These are phyloP conservation scores for Rallus crepitans DNA, from an alignment of 2,797 vertebrate species.

Conservation along the genomic window DNA sequence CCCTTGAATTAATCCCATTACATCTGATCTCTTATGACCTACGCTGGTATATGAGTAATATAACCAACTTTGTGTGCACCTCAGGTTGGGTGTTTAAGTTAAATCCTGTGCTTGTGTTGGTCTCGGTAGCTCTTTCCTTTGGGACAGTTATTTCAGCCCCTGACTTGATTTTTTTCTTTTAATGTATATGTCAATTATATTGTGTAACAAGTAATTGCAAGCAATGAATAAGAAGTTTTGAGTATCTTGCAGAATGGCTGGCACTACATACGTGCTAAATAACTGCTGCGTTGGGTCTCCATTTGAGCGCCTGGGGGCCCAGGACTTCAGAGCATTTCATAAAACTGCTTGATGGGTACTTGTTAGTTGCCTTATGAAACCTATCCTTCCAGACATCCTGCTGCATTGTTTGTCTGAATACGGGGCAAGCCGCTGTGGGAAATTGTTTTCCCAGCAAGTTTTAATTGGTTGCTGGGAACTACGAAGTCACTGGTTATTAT, in stretches of 20 bases:
- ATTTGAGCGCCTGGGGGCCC: background rate
- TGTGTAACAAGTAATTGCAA: background rate
- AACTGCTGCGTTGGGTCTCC: background rate
- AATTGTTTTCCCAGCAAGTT: constrained; percentile 43
- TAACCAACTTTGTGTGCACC: background rate
- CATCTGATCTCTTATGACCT: background rate
- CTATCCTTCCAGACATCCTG: constrained; percentile 48
- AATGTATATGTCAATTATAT: background rate
- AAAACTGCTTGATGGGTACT: constrained; percentile 28
- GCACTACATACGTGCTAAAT: background rate
- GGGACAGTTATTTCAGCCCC: background rate
- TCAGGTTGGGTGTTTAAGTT: background rate
- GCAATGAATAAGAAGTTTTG: background rate
- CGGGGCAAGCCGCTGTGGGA: background rate
- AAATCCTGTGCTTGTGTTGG: accelerated
- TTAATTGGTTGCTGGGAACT: constrained; percentile 46
- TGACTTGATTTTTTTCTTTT: background rate
- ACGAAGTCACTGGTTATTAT: background rate
- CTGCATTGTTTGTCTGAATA: constrained; percentile 53
- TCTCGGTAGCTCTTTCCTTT: background rate
- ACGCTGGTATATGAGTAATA: background rate
- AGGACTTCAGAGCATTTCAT: constrained; percentile 10
- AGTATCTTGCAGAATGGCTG: constrained; percentile 7
- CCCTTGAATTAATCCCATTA: background rate
- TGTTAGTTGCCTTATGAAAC: constrained; percentile 44